A percentile compares a stretch with the other conserved stretches of the same genome.
phyloP scores from a whole-genome alignment of 2,888 invertebrate genomes.

The Halictus quadricinctus region DNA sequence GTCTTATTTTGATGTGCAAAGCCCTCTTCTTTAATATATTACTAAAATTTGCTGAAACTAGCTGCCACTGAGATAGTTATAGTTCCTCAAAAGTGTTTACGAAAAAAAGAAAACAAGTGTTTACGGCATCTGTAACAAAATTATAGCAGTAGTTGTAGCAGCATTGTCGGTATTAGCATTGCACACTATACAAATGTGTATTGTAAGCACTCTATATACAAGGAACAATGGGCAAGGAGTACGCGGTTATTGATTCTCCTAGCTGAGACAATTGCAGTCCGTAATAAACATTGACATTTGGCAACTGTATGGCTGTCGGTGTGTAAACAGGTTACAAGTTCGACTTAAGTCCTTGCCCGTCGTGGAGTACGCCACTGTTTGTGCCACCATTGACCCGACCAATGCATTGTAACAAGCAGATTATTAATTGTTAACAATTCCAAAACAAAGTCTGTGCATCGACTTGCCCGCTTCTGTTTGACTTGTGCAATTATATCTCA shows the following conservation, averaged over 20 bases:
- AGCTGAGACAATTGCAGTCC: background rate
- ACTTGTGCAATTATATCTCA: background rate
- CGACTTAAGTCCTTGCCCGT: background rate
- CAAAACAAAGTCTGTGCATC: background rate
- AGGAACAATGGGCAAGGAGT: background rate
- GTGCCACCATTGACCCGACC: background rate
- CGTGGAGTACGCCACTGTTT: background rate
- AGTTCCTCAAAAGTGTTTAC: no score
- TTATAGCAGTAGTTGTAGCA: no score
- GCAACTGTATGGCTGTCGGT: background rate
- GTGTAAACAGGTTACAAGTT: background rate
- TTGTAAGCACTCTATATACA: background rate
- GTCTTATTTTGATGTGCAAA: no score
- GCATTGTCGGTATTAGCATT: no score
- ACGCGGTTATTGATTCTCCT: background rate
- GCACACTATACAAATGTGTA: no score
- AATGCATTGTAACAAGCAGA: background rate
- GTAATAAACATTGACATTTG: conserved; percentile 1
- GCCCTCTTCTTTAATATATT: no score
- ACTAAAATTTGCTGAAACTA: no score
- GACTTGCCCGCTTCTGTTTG: background rate
- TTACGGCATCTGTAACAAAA: no score
- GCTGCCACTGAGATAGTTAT: no score
- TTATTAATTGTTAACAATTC: background rate
- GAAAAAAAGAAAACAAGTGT: no score